These are phyloP conservation scores for Trachelus troglodyta DNA, from an alignment of 2,888 invertebrate species.

Conservation along the genomic window DNA sequence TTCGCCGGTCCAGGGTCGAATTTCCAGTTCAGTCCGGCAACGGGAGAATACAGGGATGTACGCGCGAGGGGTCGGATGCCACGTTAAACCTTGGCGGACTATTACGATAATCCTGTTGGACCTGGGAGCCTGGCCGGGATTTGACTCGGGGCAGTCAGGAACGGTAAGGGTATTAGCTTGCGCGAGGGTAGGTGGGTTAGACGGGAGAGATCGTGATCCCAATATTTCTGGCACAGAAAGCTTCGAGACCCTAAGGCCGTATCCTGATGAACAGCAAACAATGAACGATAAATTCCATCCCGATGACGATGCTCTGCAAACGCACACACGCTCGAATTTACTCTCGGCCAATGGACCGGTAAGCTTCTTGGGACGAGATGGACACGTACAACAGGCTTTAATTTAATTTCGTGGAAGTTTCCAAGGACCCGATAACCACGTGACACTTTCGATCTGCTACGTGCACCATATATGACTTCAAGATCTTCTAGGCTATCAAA, in stretches of 20 bases:
- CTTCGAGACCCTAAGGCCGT: neutral
- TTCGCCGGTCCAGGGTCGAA: neutral
- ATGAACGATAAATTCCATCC: constrained; percentile 23
- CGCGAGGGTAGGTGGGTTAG: constrained; percentile 24
- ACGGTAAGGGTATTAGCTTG: constrained; percentile 39
- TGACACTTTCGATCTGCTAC: neutral
- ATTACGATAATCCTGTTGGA: constrained; percentile 63
- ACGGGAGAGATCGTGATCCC: constrained; percentile 40
- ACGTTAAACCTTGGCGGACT: constrained; percentile 54
- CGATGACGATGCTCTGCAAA: constrained; percentile 11
- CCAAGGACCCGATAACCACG: neutral
- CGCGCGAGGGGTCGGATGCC: constrained; percentile 38
- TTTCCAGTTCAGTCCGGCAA: neutral
- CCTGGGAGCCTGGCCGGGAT: constrained; percentile 47
- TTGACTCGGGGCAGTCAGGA: constrained; percentile 42
- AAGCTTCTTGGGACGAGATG: constrained; percentile 17
- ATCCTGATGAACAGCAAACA: constrained; percentile 11
- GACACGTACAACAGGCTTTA: constrained; percentile 15
- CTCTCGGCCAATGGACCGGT: constrained; percentile 8
- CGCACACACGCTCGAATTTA: neutral
- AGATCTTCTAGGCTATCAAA: neutral
- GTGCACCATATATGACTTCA: neutral
- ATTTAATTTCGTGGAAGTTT: neutral
- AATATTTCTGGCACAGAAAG: constrained; percentile 31
- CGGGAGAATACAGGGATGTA: constrained; percentile 12